These are phyloP conservation scores for Nowickia ferox DNA, from an alignment of 2,888 invertebrate genomes.

Conservation along the genomic window DNA sequence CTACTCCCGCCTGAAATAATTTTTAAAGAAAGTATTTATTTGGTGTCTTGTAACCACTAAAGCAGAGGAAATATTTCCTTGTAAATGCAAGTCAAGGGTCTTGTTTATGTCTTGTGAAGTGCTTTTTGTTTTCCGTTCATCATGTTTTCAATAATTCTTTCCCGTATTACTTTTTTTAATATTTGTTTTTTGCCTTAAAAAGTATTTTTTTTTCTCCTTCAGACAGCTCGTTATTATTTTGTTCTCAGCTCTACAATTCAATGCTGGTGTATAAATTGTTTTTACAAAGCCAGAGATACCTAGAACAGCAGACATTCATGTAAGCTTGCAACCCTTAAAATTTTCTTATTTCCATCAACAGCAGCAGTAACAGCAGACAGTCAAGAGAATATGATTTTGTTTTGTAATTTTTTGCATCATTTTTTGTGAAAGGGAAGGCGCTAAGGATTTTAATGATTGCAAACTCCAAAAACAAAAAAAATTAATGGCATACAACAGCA, in stretches of 20 bases:
- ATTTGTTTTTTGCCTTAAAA: neutral
- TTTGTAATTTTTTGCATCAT: constrained; percentile 29
- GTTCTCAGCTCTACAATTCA: constrained; percentile 66
- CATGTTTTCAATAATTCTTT: constrained; percentile 49
- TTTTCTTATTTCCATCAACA: constrained; percentile 7
- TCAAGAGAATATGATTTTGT: constrained; percentile 59
- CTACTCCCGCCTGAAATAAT: neutral
- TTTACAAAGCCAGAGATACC: neutral
- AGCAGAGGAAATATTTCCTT: constrained; percentile 43
- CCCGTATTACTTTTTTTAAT: constrained; percentile 3
- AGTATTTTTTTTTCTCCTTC: constrained; percentile 38
- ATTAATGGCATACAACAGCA: neutral
- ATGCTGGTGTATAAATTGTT: constrained; percentile 52
- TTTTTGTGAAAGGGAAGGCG: constrained; percentile 15
- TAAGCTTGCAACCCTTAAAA: constrained; percentile 42
- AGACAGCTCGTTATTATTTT: constrained; percentile 71
- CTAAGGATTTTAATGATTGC: constrained; percentile 57
- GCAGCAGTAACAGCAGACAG: constrained; percentile 52
- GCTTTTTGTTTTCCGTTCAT: constrained; percentile 67
- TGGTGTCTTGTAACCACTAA: neutral
- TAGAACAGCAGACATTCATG: neutral
- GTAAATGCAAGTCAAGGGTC: constrained; percentile 72
- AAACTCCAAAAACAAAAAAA: neutral
- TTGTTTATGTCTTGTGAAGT: constrained; percentile 72
- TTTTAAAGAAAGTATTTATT: constrained; percentile 19